A percentile compares a stretch with the other conserved stretches of the same genome.
Conservation (phyloP, 1,140 invertebrate genomes). For the Drosophila lowei region DNA sequence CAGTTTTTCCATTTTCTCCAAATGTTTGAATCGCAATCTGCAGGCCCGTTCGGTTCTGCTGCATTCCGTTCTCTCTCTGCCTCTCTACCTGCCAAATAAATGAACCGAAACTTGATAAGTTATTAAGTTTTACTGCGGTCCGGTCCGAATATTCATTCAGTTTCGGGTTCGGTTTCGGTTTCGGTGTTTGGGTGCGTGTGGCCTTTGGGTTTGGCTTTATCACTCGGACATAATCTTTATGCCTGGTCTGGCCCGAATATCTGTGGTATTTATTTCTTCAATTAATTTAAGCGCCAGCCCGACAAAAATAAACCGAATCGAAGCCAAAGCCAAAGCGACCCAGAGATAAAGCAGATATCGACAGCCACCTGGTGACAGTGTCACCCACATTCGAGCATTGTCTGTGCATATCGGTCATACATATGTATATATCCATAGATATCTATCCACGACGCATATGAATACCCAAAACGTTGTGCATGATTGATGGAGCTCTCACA, state of each 20-base stretch:
- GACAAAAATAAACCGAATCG: slow-evolving; percentile 25
- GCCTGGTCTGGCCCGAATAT: slow-evolving; percentile 28
- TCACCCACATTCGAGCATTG: slow-evolving; percentile 27
- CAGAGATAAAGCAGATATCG: slow-evolving; percentile 19
- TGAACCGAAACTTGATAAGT: slow-evolving; percentile 12
- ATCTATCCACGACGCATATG: slow-evolving; percentile 37
- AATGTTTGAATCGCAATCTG: slow-evolving; percentile 4
- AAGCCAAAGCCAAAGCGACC: not conserved
- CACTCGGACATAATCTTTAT: slow-evolving; percentile 48
- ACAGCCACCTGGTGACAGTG: not conserved
- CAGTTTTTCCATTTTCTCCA: slow-evolving; percentile 10
- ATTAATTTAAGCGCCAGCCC: slow-evolving; percentile 57
- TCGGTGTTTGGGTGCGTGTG: not conserved
- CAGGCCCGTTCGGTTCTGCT: not conserved
- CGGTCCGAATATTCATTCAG: slow-evolving; percentile 1
- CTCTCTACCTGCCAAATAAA: slow-evolving; percentile 5
- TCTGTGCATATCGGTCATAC: slow-evolving; percentile 7
- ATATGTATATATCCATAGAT: too few species aligned
- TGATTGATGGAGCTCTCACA: slow-evolving; percentile 52
- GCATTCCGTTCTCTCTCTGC: too few species aligned
- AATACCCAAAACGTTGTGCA: slow-evolving; percentile 46
- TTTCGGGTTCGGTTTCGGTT: not conserved
- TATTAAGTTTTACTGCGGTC: slow-evolving; percentile 16
- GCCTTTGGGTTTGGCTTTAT: slow-evolving; percentile 28
- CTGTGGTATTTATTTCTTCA: slow-evolving; percentile 42